Base-by-base conservation (phyloP, 2,888 invertebrate genomes). In the Cerastoderma edule region DNA sequence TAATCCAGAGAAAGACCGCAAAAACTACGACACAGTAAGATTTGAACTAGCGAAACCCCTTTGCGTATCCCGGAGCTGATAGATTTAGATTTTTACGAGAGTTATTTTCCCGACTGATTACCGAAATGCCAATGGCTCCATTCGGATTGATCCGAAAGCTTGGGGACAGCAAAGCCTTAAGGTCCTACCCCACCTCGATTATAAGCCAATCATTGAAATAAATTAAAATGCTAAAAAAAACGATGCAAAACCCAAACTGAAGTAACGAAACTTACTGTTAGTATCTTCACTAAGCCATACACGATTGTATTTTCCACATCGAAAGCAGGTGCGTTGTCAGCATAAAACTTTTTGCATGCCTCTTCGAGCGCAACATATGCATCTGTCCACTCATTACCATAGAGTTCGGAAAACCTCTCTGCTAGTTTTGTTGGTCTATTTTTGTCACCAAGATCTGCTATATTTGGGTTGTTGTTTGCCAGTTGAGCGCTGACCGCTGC, bases 301-400 rank as follows among this genome's bases (percentile, higher is more conserved):
- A 22, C 13, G 6, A 60, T 60, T 33, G 35, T 39, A 27, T 60
- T 60, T 6, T 10, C 35, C 5, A 39, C 16, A 22, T 60, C 27
- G 39, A 32, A 22, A 10, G 16, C 24, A 10, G 22, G 6, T 60
- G 19, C 39, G 39, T 27, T 39, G 19, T 30, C 19, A 56, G 2
- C 32, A n/a, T 5, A 2, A 5, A 50, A 10, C 27, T 39, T 13
- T 39, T 60, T 35, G 13, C 2, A 35, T 24, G 19, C 4, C 10
- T 35, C 24, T 39, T 60, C 60, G n/a, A 60, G 60, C 13, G n/a
- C n/a, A 5, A 13, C 19, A 66, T 32, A 66, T 16, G 50, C 66
- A 22, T 66, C 66, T 32, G 66, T 66, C 66, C 66, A 66, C 33
- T 66, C 50, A 24, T 66, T 66, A 35, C 53, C 66, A 53, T 66